A percentile compares a stretch with the other conserved stretches of the same genome.
Evolutionary conservation across 2,113 vertebrate genomes (phyloP).

Genomic region (Datnioides undecimradiatus): DNA sequence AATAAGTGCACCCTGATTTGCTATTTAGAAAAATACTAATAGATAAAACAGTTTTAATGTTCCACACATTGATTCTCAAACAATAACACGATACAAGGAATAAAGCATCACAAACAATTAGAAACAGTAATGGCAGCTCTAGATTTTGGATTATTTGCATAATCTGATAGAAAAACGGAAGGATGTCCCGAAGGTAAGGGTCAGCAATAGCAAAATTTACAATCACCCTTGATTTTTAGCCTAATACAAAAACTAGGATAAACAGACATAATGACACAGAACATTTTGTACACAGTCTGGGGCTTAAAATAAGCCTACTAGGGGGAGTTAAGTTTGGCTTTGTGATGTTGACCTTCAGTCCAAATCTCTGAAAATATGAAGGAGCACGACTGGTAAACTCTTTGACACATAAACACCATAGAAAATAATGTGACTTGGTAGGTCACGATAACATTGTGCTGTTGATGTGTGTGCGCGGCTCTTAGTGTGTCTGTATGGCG

Average conservation of each 20-base stretch:
- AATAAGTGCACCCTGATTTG: neutral
- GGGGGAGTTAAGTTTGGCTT: constrained; percentile 38
- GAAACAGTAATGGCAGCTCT: neutral
- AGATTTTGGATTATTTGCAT: neutral
- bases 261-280: constrained; percentile 40
- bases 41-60: neutral
- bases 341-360: constrained; percentile 42
- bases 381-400: constrained; percentile 24
- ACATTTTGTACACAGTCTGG: constrained; percentile 50
- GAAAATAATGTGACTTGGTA: constrained; percentile 39
- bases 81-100: neutral
- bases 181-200: constrained; percentile 12
- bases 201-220: neutral
- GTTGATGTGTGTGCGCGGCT: constrained; percentile 43
- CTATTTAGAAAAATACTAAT: neutral
- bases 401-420: constrained; percentile 6
- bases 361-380: constrained; percentile 53
- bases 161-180: constrained; percentile 13
- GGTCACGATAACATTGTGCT: constrained; percentile 53
- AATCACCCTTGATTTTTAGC: constrained; percentile 18
- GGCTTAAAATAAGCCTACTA: constrained; percentile 35
- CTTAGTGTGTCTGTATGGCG: constrained; percentile 20
- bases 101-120: neutral
- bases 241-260: constrained; percentile 13
- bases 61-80: neutral